phyloP scores from a whole-genome alignment of 2,113 vertebrate genomes.

The Micromys minutus region DNA sequence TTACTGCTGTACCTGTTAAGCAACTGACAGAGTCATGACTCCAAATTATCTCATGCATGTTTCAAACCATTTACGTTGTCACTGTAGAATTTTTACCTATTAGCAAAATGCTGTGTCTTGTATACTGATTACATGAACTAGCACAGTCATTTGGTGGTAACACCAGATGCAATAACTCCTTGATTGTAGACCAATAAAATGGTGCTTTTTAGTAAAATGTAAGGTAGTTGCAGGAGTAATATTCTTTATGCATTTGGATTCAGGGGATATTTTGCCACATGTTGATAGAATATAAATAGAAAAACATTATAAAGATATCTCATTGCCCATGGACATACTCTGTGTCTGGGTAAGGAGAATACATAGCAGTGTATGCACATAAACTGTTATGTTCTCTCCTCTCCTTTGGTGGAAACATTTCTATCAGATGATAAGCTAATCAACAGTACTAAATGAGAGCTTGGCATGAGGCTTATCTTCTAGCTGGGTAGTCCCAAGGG shows the following conservation, averaged over 20 bases:
- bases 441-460: background rate
- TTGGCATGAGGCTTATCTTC: background rate
- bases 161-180: constrained; percentile 42
- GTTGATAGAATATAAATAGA: constrained; percentile 60
- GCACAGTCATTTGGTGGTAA: constrained; percentile 37
- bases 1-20: constrained; percentile 51
- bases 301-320: background rate
- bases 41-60: constrained; percentile 69
- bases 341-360: constrained; percentile 1
- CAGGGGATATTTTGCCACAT: constrained; percentile 16
- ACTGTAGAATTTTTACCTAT: constrained; percentile 74
- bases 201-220: constrained; percentile 23
- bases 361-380: background rate
- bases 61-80: constrained; percentile 75
- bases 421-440: background rate
- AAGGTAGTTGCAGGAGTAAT: constrained; percentile 29
- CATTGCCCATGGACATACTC: background rate
- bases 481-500: background rate
- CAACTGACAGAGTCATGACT: constrained; percentile 67
- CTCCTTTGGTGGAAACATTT: constrained; percentile 13
- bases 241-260: constrained; percentile 61
- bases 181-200: constrained; percentile 36
- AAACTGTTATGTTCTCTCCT: background rate
- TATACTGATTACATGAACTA: constrained; percentile 73
- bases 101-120: constrained; percentile 64